Evolutionary conservation across 2,888 invertebrate genomes (phyloP).

Genomic region (Cheilosia scutellata): DNA sequence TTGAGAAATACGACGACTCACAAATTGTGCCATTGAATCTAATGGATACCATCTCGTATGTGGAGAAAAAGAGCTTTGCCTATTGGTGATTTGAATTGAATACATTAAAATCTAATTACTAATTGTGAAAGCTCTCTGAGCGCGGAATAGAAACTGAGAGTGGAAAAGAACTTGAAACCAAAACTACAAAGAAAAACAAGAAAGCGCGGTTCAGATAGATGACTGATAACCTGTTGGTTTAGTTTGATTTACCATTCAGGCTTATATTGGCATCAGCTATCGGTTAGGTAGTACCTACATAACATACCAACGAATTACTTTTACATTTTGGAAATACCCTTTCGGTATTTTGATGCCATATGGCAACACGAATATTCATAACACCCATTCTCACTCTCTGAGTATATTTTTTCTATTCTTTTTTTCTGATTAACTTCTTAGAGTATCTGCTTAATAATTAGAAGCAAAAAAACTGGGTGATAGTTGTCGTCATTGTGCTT

Average conservation of each 20-base stretch:
- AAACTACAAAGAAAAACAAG: slow-evolving; percentile 1
- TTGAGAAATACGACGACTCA: slow-evolving; percentile 16
- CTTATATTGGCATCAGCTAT: background rate
- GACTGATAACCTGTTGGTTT: slow-evolving; percentile 39
- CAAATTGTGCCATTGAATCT: slow-evolving; percentile 41
- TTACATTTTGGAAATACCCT: too few species aligned
- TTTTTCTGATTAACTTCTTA: too few species aligned
- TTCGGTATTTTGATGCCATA: too few species aligned
- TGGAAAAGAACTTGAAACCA: slow-evolving; percentile 5
- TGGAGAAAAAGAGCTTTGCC: slow-evolving; percentile 50
- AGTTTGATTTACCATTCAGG: background rate
- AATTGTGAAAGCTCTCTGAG: slow-evolving; percentile 41
- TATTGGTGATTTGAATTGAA: slow-evolving; percentile 57
- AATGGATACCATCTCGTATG: slow-evolving; percentile 29
- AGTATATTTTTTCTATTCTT: too few species aligned
- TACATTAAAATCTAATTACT: slow-evolving; percentile 48
- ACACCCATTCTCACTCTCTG: too few species aligned
- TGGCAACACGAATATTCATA: too few species aligned
- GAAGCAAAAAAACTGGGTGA: too few species aligned
- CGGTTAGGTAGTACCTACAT: background rate
- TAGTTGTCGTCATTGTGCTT: too few species aligned
- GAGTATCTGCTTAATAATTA: too few species aligned
- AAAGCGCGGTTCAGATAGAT: background rate
- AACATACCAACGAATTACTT: too few species aligned
- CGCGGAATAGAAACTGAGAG: slow-evolving; percentile 38